Percentiles rank a stretch among this genome's conserved stretches.
phyloP scores from a whole-genome alignment of 2,113 vertebrate species.

The Neogobius melanostomus region DNA sequence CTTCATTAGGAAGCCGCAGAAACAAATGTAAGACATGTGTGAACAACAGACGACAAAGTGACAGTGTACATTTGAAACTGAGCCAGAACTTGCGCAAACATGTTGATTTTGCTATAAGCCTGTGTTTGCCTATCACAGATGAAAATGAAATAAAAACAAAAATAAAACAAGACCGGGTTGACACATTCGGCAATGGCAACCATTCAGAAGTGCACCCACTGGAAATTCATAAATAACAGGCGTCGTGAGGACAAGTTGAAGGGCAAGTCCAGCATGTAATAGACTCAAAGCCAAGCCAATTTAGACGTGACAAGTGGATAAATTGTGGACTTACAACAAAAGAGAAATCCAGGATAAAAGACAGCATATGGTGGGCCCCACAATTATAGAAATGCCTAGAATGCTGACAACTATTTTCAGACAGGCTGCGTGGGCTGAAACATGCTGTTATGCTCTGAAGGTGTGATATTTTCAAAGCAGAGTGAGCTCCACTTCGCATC shows the following conservation, averaged over 20 bases:
- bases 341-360: conserved; percentile 38
- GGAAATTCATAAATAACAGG: conserved; percentile 45
- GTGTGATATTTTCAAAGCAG: conserved; percentile 71
- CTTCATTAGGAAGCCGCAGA: conserved; percentile 26
- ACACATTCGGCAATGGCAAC: conserved; percentile 54
- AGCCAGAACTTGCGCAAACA: conserved; percentile 66
- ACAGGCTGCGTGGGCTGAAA: conserved; percentile 67
- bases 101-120: conserved; percentile 65
- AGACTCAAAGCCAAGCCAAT: conserved; percentile 21
- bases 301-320: conserved; percentile 28
- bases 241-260: conserved; percentile 19
- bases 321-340: conserved; percentile 35
- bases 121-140: conserved; percentile 60
- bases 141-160: conserved; percentile 33
- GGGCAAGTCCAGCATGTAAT: conserved; percentile 29
- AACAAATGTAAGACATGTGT: conserved; percentile 49
- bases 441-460: conserved; percentile 67
- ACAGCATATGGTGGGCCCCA: conserved; percentile 56
- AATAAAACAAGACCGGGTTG: conserved; percentile 41
- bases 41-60: conserved; percentile 54
- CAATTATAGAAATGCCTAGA: conserved; percentile 51
- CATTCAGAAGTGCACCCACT: conserved; percentile 42
- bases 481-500: conserved; percentile 48
- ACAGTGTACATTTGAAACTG: conserved; percentile 58
- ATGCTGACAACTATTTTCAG: conserved; percentile 68